Percentiles rank a stretch among this genome's conserved stretches.
These are phyloP conservation scores for Lasioglossum malachurum DNA, from an alignment of 2,888 invertebrate genomes.

Conservation along the genomic window DNA sequence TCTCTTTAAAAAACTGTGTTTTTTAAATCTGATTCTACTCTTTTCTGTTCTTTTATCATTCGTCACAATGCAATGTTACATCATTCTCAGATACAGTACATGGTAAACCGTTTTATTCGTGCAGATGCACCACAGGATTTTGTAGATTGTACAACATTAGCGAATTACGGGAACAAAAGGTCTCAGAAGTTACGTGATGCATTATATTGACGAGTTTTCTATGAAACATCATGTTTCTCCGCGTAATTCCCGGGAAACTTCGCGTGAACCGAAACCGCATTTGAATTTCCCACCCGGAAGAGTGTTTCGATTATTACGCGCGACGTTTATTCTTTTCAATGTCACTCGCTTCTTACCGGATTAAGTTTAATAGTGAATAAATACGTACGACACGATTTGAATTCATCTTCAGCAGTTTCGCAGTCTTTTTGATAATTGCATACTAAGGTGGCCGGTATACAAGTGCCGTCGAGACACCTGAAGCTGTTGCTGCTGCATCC, in stretches of 20 bases:
- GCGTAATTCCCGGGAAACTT: background rate
- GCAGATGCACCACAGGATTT: background rate
- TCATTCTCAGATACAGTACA: background rate
- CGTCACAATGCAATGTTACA: background rate
- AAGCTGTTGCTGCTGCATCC: slow-evolving; percentile 90
- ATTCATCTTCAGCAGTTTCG: slow-evolving; percentile 96
- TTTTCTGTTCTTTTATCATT: background rate
- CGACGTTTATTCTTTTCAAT: slow-evolving; percentile 5
- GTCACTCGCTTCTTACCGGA: too few relatives aligned
- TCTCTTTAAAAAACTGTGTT: background rate
- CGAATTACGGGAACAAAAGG: background rate
- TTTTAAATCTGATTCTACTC: background rate
- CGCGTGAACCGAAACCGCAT: slow-evolving; percentile 9
- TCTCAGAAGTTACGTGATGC: background rate
- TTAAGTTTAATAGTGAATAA: background rate
- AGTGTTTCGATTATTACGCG: background rate
- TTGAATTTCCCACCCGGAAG: slow-evolving; percentile 26
- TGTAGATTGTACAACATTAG: background rate
- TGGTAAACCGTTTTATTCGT: background rate
- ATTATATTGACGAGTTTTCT: background rate
- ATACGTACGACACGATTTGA: slow-evolving; percentile 95
- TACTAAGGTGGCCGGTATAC: slow-evolving; percentile 94
- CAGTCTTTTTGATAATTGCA: slow-evolving; percentile 98
- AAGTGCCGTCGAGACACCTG: slow-evolving; percentile 94
- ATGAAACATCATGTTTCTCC: background rate